phyloP scores from a whole-genome alignment of 2,888 invertebrate species.

The Rotaria macrura region DNA sequence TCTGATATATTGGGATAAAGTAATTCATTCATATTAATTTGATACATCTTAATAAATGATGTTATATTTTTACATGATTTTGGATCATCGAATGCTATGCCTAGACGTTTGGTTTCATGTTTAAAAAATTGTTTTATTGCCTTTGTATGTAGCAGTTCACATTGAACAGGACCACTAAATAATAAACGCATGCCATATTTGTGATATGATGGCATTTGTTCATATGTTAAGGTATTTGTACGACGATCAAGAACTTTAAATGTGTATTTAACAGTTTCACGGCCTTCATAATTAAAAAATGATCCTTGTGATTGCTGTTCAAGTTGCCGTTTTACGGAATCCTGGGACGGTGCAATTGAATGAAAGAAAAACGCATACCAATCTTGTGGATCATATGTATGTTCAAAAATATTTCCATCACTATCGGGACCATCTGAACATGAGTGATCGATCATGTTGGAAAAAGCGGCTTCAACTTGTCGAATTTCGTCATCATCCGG shows the following conservation, averaged over 20 bases:
- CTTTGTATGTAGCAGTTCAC: neutral
- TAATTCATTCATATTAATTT: neutral
- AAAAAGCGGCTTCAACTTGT: neutral
- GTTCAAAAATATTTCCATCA: neutral
- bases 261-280: neutral
- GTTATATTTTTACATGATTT: slow-evolving; percentile 5
- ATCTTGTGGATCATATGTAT: neutral
- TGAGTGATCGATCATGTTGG: neutral
- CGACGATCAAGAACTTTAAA: neutral
- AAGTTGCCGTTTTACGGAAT: neutral
- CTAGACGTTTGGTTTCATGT: neutral
- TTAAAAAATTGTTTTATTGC: neutral
- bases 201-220: slow-evolving; percentile 12
- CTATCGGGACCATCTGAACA: neutral
- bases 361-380: neutral
- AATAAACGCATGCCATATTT: neutral
- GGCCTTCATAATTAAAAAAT: neutral
- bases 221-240: neutral
- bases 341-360: neutral
- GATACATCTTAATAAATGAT: slow-evolving; percentile 15
- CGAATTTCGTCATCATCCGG: neutral
- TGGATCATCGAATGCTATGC: slow-evolving; percentile 8
- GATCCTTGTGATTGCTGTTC: neutral
- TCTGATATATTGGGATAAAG: neutral
- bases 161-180: slow-evolving; percentile 3